These are phyloP conservation scores for Suncus etruscus DNA, from an alignment of 2,113 vertebrate genomes.

Conservation along the genomic window DNA sequence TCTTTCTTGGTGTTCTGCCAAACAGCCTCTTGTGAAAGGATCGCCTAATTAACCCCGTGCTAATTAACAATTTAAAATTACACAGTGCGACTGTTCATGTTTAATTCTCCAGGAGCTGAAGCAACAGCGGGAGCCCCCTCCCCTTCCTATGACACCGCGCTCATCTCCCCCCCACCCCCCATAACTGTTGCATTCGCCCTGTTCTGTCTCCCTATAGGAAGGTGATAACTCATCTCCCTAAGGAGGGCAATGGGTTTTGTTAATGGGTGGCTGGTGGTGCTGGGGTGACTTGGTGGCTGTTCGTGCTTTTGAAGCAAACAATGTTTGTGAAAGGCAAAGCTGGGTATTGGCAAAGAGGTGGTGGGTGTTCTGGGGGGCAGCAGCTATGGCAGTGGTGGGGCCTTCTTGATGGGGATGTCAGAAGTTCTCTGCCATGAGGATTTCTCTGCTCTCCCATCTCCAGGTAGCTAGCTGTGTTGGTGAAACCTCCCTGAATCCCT, in stretches of 20 bases:
- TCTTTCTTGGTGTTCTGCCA: slow-evolving; percentile 91
- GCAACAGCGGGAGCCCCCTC: slow-evolving; percentile 84
- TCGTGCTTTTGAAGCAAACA: not conserved
- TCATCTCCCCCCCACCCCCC: not conserved
- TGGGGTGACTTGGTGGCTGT: not conserved
- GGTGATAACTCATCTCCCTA: not conserved
- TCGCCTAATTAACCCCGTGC: slow-evolving; percentile 98
- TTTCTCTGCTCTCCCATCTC: too few relatives aligned
- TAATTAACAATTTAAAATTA: slow-evolving; percentile 99
- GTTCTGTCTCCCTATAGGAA: not conserved
- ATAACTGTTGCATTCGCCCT: slow-evolving; percentile 10
- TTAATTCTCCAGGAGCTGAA: slow-evolving; percentile 92
- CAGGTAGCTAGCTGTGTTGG: too few relatives aligned
- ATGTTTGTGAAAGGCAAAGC: too few relatives aligned
- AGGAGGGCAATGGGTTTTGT: slow-evolving; percentile 21
- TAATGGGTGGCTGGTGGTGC: not conserved
- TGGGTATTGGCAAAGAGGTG: too few relatives aligned
- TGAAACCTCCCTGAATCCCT: not conserved
- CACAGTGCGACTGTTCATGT: slow-evolving; percentile 94
- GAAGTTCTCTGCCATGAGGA: too few relatives aligned
- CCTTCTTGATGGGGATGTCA: too few relatives aligned
- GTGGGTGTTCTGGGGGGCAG: too few relatives aligned
- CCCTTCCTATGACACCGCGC: slow-evolving; percentile 72
- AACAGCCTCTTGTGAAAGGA: slow-evolving; percentile 91
- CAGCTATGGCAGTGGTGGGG: too few relatives aligned